Evolutionary conservation across 23 tunicate genomes (phyloP), one percentile per base, ranked within the genome.

Genomic region (Aplidium turbinatum): DNA sequence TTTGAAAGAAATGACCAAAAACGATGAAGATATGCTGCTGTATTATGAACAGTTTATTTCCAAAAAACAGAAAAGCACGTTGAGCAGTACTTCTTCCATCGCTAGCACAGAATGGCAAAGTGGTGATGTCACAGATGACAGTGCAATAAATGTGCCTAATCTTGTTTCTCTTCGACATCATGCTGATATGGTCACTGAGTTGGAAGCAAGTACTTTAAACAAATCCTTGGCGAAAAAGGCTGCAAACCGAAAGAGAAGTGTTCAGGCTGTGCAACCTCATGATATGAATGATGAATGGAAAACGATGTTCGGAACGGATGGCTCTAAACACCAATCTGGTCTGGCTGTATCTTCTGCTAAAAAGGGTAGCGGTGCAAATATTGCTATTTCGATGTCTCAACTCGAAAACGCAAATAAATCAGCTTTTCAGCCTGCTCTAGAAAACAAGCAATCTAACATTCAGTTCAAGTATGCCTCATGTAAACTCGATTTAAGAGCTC

Each of bases 271-370:
- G 3, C 79, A 75, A 25, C 35, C 48, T 45, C 68, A 53, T n/a
- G 83, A 68, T 27, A 82, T 90, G 81, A 91, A 91, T 42, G 97
- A 91, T 29, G 97, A 91, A 35, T 91, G 97, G 97, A 84, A 72
- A 38, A 79, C 77, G 21, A 84, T 84, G 97, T 91, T 78, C 74
- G 97, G 90, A 4, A 65, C 67, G 5, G 86, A 79, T 45, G 82
- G 36, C 16, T 64, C 76, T 0, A 81, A 47, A 42, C 13, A 31
- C 24, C 64, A 54, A 3, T 39, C 60, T 21, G 38, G 45, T 33
- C n/a, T n/a, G n/a, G 23, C 51, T 5, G 3, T 25, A 21, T 54
- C 63, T 20, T 21, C 76, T 7, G 56, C 31, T 19, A 50, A 33
- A 13, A 75, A 75, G 56, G 31, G 21, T 32, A 61, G 40, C n/a